Percentiles rank a stretch among this genome's conserved stretches.
phyloP scores from a whole-genome alignment of 2,888 invertebrate genomes.

The Saturnia japonica region DNA sequence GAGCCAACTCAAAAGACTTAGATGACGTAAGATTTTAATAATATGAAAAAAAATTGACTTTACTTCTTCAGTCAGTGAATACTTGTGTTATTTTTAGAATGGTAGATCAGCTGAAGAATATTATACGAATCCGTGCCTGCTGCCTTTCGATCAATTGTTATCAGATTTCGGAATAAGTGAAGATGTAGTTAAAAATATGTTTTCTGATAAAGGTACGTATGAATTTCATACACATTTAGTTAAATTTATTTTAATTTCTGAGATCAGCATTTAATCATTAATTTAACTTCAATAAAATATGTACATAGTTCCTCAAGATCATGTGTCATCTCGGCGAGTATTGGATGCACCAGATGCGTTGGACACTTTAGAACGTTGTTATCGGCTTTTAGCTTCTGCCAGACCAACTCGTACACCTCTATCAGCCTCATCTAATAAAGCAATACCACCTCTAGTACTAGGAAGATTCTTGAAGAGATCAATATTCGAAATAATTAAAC shows the following conservation, averaged over 20 bases:
- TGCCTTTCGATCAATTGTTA: conserved; percentile 86
- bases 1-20: conserved; percentile 90
- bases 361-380: conserved; percentile 89
- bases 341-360: conserved; percentile 87
- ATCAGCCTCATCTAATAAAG: conserved; percentile 81
- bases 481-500: conserved; percentile 88
- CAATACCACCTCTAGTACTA: conserved; percentile 81
- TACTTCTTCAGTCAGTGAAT: too few relatives aligned
- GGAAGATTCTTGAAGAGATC: conserved; percentile 88
- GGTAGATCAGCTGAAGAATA: conserved; percentile 92
- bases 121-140: conserved; percentile 84
- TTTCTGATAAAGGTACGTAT: conserved; percentile 88
- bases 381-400: conserved; percentile 85
- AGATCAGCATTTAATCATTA: neutral
- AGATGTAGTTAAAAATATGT: conserved; percentile 84
- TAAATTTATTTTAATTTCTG: neutral
- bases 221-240: neutral
- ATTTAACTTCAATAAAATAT: conserved; percentile 25
- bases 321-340: conserved; percentile 87
- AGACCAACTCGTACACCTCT: conserved; percentile 80
- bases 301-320: conserved; percentile 87
- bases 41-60: conserved; percentile 11
- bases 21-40: conserved; percentile 86
- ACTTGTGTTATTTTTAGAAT: conserved; percentile 78
- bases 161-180: conserved; percentile 87